These are phyloP conservation scores for Lypha dubia DNA, from an alignment of 2,888 invertebrate species.

Conservation along the genomic window DNA sequence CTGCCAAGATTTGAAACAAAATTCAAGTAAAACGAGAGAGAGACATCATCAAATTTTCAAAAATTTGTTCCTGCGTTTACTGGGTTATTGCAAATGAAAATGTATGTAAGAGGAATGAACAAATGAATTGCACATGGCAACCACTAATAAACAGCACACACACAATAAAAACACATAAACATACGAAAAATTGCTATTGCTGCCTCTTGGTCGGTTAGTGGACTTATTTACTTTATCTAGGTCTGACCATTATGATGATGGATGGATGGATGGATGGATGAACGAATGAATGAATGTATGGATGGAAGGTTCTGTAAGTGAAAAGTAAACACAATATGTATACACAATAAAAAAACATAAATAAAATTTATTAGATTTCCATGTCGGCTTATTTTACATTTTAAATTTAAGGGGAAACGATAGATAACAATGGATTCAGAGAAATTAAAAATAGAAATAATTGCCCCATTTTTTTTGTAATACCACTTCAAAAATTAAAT, in stretches of 20 bases:
- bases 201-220: constrained; percentile 15
- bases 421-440: background rate
- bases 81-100: constrained; percentile 19
- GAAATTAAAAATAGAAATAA: background rate
- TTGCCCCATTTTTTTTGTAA: background rate
- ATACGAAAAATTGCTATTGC: background rate
- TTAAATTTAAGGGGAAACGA: constrained; percentile 10
- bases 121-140: constrained; percentile 47
- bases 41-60: no score
- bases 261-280: no score
- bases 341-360: background rate
- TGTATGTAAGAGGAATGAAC: background rate
- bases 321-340: constrained; percentile 21
- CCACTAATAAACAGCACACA: constrained; percentile 5
- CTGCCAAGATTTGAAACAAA: no score
- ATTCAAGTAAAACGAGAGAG: no score
- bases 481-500: background rate
- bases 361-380: constrained; percentile 32
- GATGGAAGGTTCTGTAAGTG: constrained; percentile 32
- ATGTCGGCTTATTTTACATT: constrained; percentile 20
- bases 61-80: no score
- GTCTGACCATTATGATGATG: constrained; percentile 35
- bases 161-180: constrained; percentile 1
- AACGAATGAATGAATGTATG: no score
- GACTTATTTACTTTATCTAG: constrained; percentile 26